These are phyloP conservation scores for Spodoptera litura DNA, from an alignment of 1,140 invertebrate species.

Conservation along the genomic window DNA sequence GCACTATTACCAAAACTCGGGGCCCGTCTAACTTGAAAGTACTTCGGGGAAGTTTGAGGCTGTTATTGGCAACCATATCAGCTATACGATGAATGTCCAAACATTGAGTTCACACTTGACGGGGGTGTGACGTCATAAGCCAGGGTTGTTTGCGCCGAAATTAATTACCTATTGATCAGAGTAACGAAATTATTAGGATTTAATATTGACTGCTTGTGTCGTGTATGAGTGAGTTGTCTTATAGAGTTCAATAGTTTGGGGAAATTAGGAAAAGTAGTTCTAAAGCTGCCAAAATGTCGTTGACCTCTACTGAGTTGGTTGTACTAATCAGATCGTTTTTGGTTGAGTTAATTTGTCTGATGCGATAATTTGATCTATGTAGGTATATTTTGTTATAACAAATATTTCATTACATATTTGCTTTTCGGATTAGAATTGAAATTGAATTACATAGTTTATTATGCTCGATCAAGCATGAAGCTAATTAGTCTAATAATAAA, in stretches of 20 bases:
- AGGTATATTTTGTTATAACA: too few species aligned
- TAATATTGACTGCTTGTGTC: conserved; percentile 12
- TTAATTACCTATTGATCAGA: conserved; percentile 40
- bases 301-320: too few species aligned
- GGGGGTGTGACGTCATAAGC: conserved; percentile 35
- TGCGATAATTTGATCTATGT: too few species aligned
- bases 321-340: too few species aligned
- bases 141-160: conserved; percentile 21
- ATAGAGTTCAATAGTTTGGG: neutral
- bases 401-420: too few species aligned
- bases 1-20: neutral
- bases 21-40: conserved; percentile 4
- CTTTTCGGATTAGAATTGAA: too few species aligned
- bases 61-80: conserved; percentile 36
- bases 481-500: too few species aligned
- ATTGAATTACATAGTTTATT: too few species aligned
- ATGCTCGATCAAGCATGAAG: too few species aligned
- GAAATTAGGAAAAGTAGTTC: too few species aligned
- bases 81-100: conserved; percentile 21
- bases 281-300: too few species aligned
- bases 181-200: conserved; percentile 35
- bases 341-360: too few species aligned
- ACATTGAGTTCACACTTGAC: conserved; percentile 34
- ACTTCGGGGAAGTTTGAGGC: conserved; percentile 2
- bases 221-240: conserved; percentile 2